Percentiles rank a stretch among this genome's conserved stretches.
Evolutionary conservation across 2,888 invertebrate genomes (phyloP).

Genomic region (Urechis unicinctus): DNA sequence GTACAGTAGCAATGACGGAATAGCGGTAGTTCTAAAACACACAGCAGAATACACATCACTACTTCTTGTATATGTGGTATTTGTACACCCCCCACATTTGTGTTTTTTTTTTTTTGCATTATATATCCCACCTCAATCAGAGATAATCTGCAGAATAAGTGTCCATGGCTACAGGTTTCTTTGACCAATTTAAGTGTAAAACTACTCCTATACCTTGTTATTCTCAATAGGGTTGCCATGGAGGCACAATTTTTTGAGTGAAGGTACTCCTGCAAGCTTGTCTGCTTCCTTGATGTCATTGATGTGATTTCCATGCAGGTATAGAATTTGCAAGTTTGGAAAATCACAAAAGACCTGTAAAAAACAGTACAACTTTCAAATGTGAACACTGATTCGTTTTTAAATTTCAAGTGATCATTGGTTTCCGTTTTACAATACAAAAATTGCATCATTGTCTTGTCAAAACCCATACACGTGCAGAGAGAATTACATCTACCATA

Average conservation of each 20-base stretch:
- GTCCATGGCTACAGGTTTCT: too few relatives aligned
- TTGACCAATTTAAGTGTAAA: too few relatives aligned
- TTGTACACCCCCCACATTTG: too few relatives aligned
- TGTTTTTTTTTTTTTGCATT: too few relatives aligned
- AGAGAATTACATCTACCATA: neutral
- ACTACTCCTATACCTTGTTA: slow-evolving; percentile 30
- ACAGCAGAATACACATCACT: too few relatives aligned
- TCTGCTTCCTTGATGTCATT: slow-evolving; percentile 54
- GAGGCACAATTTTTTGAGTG: slow-evolving; percentile 57
- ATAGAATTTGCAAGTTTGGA: slow-evolving; percentile 57
- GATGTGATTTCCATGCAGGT: slow-evolving; percentile 61
- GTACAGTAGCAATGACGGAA: slow-evolving; percentile 15
- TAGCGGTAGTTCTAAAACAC: slow-evolving; percentile 16
- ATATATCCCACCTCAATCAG: too few relatives aligned
- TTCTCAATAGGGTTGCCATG: slow-evolving; percentile 58
- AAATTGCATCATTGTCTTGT: neutral
- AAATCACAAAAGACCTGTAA: slow-evolving; percentile 43
- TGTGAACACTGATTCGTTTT: too few relatives aligned
- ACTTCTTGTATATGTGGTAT: too few relatives aligned
- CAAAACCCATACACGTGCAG: neutral
- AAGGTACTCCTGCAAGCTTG: slow-evolving; percentile 52
- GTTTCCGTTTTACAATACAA: too few relatives aligned
- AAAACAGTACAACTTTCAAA: neutral
- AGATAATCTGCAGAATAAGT: too few relatives aligned
- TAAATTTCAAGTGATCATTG: too few relatives aligned